Percentiles rank a stretch among this genome's conserved stretches.
Evolutionary conservation across 2,797 vertebrate genomes (phyloP).

Genomic region (Enteromius anoplus): DNA sequence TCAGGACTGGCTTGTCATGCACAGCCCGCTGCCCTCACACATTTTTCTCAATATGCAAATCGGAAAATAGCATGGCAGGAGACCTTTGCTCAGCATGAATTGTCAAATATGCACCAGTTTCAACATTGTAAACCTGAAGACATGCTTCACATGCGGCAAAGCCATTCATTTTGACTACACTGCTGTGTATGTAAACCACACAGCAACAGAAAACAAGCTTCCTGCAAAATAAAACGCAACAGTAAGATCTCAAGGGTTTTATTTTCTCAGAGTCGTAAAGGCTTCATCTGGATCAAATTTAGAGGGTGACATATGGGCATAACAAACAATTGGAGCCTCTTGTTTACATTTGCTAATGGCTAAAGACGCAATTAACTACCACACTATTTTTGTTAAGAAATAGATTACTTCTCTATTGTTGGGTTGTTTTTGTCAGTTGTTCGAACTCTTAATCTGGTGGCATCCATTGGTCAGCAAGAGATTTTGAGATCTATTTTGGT

Average conservation of each 20-base stretch:
- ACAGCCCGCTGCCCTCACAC: slow-evolving; percentile 29
- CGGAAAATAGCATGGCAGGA: slow-evolving; percentile 50
- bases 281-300: slow-evolving; percentile 8
- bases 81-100: slow-evolving; percentile 48
- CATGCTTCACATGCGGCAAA: slow-evolving; percentile 53
- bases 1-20: slow-evolving; percentile 48
- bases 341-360: background rate
- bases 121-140: slow-evolving; percentile 22
- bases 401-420: background rate
- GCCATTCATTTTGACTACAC: slow-evolving; percentile 45
- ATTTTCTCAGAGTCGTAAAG: slow-evolving; percentile 13
- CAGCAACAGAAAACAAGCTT: slow-evolving; percentile 34
- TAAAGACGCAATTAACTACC: background rate
- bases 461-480: background rate
- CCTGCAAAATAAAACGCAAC: slow-evolving; percentile 33
- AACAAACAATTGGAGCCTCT: background rate
- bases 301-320: background rate
- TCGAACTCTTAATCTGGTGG: background rate
- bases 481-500: background rate
- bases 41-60: slow-evolving; percentile 47
- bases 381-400: no score
- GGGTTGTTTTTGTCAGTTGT: background rate
- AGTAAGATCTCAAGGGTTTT: slow-evolving; percentile 26
- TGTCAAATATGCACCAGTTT: slow-evolving; percentile 33
- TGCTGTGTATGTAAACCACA: slow-evolving; percentile 12